These are phyloP conservation scores for Danio rerio DNA, from an alignment of 2,113 vertebrate species.

Conservation along the genomic window DNA sequence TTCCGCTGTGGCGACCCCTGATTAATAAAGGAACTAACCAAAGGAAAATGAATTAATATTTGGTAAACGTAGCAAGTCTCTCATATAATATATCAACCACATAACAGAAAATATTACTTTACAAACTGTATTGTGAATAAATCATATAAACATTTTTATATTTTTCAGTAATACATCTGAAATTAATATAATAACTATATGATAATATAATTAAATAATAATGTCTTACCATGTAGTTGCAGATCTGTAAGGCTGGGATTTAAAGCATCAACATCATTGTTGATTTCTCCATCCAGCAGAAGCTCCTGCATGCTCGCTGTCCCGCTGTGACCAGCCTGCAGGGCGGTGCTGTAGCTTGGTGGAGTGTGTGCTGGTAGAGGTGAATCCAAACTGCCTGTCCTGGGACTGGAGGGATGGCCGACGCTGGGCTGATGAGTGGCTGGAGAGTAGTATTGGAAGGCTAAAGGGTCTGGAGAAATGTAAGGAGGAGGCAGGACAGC, in stretches of 20 bases:
- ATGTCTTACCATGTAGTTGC: slow-evolving; percentile 87
- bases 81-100: too few relatives aligned
- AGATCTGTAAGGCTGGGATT: slow-evolving; percentile 94
- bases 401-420: slow-evolving; percentile 66
- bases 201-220: too few relatives aligned
- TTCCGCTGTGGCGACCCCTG: too few relatives aligned
- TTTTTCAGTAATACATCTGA: too few relatives aligned
- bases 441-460: slow-evolving; percentile 75
- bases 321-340: slow-evolving; percentile 73
- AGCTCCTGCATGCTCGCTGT: slow-evolving; percentile 81
- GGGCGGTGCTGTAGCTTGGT: slow-evolving; percentile 71
- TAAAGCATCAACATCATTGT: slow-evolving; percentile 88
- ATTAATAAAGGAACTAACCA: too few relatives aligned
- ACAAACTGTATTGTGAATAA: too few relatives aligned
- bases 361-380: slow-evolving; percentile 82
- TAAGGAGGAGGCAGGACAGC: slow-evolving; percentile 63
- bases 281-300: slow-evolving; percentile 84
- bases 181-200: too few relatives aligned
- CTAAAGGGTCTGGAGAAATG: slow-evolving; percentile 64
- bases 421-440: slow-evolving; percentile 73
- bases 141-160: too few relatives aligned
- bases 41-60: too few relatives aligned
- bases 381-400: slow-evolving; percentile 69
- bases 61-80: too few relatives aligned
- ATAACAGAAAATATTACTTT: too few relatives aligned